Percentiles rank a stretch among this genome's conserved stretches.
These are phyloP conservation scores for Dolichomitus sp. DNA, from an alignment of 2,888 invertebrate species.

Conservation along the genomic window DNA sequence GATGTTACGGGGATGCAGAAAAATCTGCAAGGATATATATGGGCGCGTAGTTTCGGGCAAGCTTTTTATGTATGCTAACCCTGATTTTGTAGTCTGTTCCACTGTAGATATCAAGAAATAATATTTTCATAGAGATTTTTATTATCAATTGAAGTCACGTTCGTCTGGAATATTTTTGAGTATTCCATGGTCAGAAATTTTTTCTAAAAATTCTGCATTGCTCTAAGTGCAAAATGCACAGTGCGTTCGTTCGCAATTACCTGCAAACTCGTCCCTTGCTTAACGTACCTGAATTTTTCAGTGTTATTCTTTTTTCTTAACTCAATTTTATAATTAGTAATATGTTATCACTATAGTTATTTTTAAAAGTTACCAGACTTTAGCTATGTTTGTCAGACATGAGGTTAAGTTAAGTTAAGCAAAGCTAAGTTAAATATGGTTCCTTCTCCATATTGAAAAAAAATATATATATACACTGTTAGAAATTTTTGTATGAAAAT, in stretches of 20 bases:
- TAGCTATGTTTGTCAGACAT: too few species aligned
- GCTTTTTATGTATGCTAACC: slow-evolving; percentile 55
- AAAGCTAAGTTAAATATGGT: too few species aligned
- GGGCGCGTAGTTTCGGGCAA: slow-evolving; percentile 44
- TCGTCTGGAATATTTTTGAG: not conserved
- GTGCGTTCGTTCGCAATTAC: not conserved
- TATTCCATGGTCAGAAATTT: not conserved
- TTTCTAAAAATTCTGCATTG: not conserved
- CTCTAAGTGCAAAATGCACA: not conserved
- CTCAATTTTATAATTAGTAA: not conserved
- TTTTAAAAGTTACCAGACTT: too few species aligned
- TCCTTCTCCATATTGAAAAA: too few species aligned
- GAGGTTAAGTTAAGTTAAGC: too few species aligned
- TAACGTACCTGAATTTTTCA: not conserved
- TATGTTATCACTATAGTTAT: not conserved
- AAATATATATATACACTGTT: too few species aligned
- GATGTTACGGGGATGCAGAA: slow-evolving; percentile 59
- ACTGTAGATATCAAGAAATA: slow-evolving; percentile 1
- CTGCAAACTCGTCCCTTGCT: not conserved
- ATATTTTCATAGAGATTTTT: not conserved
- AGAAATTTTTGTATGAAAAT: too few species aligned
- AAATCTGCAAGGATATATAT: slow-evolving; percentile 56
- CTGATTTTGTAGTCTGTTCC: slow-evolving; percentile 32
- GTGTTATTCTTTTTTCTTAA: not conserved
- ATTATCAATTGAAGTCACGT: not conserved